Conservation (phyloP, 2,797 vertebrate genomes). For the Halcyon badia region DNA sequence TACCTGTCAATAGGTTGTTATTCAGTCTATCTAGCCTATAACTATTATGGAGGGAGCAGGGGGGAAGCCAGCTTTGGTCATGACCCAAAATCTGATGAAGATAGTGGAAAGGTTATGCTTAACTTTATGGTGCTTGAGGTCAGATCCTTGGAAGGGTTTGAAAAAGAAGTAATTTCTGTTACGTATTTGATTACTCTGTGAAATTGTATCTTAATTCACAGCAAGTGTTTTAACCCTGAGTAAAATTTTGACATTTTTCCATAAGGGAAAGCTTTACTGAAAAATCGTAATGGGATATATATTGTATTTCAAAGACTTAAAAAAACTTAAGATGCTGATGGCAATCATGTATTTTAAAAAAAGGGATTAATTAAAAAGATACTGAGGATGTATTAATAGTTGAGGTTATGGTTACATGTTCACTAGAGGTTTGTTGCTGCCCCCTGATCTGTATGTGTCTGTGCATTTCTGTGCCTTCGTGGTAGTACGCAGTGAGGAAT, state of each 20-base stretch:
- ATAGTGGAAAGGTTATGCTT: background rate
- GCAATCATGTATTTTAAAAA: background rate
- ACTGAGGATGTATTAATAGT: background rate
- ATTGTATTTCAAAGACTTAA: background rate
- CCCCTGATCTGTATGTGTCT: background rate
- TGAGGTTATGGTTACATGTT: background rate
- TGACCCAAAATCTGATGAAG: constrained; percentile 32
- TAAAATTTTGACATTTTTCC: background rate
- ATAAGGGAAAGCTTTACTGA: background rate
- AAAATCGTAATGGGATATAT: background rate
- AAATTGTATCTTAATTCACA: background rate
- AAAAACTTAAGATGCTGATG: background rate
- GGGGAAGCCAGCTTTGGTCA: background rate
- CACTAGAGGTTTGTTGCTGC: background rate
- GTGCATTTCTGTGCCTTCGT: background rate
- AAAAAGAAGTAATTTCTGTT: background rate
- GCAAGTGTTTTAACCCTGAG: background rate
- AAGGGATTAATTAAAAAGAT: background rate
- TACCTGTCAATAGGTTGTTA: constrained; percentile 30
- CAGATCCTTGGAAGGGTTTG: background rate
- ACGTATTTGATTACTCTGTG: background rate
- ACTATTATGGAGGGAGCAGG: background rate
- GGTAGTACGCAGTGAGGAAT: background rate
- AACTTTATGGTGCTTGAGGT: background rate
- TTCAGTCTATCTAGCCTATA: constrained; percentile 1